Base-by-base conservation (phyloP, 1,140 invertebrate species). In the Drosophila kohkoa region DNA sequence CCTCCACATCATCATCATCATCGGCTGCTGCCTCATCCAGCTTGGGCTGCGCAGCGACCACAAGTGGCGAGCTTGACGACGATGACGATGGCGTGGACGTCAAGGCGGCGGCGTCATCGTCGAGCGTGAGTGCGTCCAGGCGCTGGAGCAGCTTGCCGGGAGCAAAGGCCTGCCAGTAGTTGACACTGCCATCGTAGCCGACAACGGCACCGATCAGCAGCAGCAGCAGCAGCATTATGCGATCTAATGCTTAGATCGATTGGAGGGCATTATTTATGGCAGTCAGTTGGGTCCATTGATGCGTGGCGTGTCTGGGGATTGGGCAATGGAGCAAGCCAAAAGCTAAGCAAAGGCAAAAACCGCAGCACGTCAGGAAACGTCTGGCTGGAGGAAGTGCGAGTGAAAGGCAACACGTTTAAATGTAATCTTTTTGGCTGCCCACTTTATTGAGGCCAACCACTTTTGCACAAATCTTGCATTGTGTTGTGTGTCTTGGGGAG, bases 81-180 rank as follows among this genome's bases (percentile, higher is more conserved):
- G 16, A 3, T 45, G 0, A 30, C 28, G 16, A n/a, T 38, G 30
- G 54, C 45, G 35, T 48, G 45, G 65, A 38, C 32, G 49, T 45
- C 15, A 45, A 4, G 16, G 32, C 13, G 48, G n/a, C 48, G 43
- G 65, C 25, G 20, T 43, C 63, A 52, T 75, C 73, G 0, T 38
- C 30, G 3, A 75, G 41, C 0, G 79, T 81, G 6, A 82, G 16
- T 0, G 69, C 72, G 30, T 90, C 82, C 43, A 90, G 16, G 1
- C 81, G 79, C 43, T 90, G 59, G 7, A 90, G 73, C 43, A 90
- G 65, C 70, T 82, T 80, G 35, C 86, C 86, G 1, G 86, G 87
- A 5, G 70, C 79, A 67, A 86, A 90, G 15, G 86, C 79, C 64
- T 90, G 66, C 86, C 86, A 90, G 43, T 86, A 90, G 73, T 90